Conservation (phyloP, 2,888 invertebrate species). For the Mythimna impura region DNA sequence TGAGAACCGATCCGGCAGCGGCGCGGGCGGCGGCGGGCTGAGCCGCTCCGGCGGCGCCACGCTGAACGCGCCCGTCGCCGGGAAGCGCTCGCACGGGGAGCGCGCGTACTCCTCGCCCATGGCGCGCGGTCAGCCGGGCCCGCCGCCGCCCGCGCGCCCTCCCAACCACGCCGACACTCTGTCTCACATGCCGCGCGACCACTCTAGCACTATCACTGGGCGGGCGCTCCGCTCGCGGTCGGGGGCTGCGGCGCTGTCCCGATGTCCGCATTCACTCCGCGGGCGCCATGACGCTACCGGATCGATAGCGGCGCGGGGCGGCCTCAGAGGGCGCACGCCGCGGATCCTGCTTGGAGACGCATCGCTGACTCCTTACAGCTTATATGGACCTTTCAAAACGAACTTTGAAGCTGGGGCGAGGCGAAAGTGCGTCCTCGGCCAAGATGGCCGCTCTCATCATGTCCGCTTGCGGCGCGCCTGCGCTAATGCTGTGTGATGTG, state of each 20-base stretch:
- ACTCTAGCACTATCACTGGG: constrained; percentile 83
- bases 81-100: constrained; percentile 90
- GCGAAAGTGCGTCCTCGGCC: constrained; percentile 88
- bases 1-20: constrained; percentile 90
- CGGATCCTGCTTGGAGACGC: constrained; percentile 80
- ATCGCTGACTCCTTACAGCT: constrained; percentile 74
- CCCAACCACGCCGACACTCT: constrained; percentile 79
- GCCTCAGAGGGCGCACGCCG: constrained; percentile 84
- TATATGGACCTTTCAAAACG: constrained; percentile 77
- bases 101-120: constrained; percentile 90
- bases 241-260: constrained; percentile 83
- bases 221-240: constrained; percentile 79
- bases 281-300: constrained; percentile 87
- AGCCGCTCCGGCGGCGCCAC: constrained; percentile 92
- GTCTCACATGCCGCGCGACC: constrained; percentile 87
- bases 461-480: constrained; percentile 86
- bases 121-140: constrained; percentile 88
- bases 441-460: constrained; percentile 89
- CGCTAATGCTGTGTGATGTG: constrained; percentile 85
- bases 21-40: constrained; percentile 91
- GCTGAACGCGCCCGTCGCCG: constrained; percentile 90
- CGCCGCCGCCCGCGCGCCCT: constrained; percentile 89
- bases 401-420: constrained; percentile 87
- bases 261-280: constrained; percentile 89
- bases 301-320: constrained; percentile 88